phyloP scores from a whole-genome alignment of 2,888 invertebrate species.

The Cryptosula pallasiana region DNA sequence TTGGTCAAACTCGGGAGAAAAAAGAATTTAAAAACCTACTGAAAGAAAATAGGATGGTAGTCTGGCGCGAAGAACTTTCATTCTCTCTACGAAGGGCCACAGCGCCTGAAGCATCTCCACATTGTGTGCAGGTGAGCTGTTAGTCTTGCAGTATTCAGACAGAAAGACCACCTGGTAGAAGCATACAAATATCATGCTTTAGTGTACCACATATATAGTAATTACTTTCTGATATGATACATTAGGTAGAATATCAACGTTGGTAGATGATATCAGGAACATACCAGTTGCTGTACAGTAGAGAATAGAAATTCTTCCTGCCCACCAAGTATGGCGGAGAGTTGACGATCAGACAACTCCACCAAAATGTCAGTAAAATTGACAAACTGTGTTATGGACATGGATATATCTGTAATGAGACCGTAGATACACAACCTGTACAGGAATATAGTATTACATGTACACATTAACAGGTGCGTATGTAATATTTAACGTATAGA shows the following conservation, averaged over 20 bases:
- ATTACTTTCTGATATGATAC: too few species aligned
- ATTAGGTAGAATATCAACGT: too few species aligned
- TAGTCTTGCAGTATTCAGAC: background rate
- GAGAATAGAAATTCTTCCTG: constrained; percentile 6
- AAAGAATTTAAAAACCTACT: constrained; percentile 6
- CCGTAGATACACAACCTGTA: too few species aligned
- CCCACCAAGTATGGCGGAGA: background rate
- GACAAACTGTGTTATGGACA: background rate
- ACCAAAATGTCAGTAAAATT: background rate
- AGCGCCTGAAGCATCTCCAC: background rate
- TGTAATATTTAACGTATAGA: too few species aligned
- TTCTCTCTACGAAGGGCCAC: constrained; percentile 5
- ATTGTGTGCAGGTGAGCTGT: background rate
- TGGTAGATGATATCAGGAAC: too few species aligned
- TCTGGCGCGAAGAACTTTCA: background rate
- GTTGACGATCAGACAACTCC: background rate
- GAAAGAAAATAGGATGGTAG: background rate
- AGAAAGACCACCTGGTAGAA: constrained; percentile 14
- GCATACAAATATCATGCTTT: too few species aligned
- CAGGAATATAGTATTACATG: too few species aligned
- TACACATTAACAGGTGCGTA: too few species aligned
- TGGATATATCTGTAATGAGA: background rate
- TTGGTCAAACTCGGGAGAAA: too few species aligned
- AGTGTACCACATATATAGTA: too few species aligned
- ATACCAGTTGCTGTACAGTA: constrained; percentile 4